Conservation (phyloP, 2,113 vertebrate species). For the Neogale vison region DNA sequence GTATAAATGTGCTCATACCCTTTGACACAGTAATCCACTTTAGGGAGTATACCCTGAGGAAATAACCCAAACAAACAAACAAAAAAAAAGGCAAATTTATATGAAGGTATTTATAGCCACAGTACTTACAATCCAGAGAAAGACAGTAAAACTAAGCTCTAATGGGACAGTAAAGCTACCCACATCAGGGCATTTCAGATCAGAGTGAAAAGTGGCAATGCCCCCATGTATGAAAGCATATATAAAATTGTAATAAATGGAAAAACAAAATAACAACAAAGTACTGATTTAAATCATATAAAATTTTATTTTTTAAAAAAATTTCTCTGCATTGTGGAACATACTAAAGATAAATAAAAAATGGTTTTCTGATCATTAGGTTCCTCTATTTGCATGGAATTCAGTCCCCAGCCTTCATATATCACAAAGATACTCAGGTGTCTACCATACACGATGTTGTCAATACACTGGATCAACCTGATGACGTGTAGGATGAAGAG, state of each 20-base stretch:
- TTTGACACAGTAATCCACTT: conserved; percentile 48
- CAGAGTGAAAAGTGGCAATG: neutral
- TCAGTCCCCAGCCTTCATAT: neutral
- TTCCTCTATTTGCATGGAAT: neutral
- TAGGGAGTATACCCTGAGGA: conserved; percentile 49
- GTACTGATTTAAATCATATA: neutral
- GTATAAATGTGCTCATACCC: neutral
- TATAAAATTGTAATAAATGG: neutral
- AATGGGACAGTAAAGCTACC: neutral
- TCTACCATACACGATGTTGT: neutral
- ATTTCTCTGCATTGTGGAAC: neutral
- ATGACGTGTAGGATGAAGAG: neutral
- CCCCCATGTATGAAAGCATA: neutral
- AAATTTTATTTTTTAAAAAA: neutral
- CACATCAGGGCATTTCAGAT: neutral
- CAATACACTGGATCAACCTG: neutral
- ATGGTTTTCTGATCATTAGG: neutral
- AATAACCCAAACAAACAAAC: conserved; percentile 10
- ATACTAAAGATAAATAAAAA: neutral
- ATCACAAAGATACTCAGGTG: neutral
- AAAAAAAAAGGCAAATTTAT: conserved; percentile 1
- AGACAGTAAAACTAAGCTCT: conserved; percentile 16
- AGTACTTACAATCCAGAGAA: conserved; percentile 21
- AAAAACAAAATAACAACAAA: neutral
- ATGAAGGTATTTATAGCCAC: conserved; percentile 53